phyloP scores from a whole-genome alignment of 1,140 invertebrate genomes.

The Cherax quadricarinatus region DNA sequence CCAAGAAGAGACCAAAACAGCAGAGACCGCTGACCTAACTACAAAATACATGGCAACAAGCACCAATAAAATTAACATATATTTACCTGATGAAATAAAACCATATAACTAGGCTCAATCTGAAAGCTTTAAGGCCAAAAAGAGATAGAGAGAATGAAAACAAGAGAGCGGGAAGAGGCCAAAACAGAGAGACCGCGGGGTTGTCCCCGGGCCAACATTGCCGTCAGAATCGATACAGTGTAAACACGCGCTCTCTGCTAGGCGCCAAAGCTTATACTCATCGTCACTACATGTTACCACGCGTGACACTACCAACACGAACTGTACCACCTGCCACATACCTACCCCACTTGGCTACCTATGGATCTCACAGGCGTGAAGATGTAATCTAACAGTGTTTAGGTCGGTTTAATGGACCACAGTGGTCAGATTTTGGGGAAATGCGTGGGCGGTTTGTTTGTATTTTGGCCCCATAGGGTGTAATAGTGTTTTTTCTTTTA shows the following conservation, averaged over 20 bases:
- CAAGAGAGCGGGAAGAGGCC: neutral
- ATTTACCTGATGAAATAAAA: too few relatives aligned
- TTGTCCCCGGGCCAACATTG: neutral
- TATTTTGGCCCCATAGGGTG: neutral
- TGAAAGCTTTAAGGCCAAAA: neutral
- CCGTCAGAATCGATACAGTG: slow-evolving; percentile 62
- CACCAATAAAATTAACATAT: neutral
- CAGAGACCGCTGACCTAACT: neutral
- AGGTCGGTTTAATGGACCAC: neutral
- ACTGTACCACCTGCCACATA: neutral
- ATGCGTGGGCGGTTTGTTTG: neutral
- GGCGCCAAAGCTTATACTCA: slow-evolving; percentile 66
- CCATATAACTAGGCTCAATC: too few relatives aligned
- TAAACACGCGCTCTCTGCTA: slow-evolving; percentile 67
- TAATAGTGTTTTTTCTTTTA: neutral
- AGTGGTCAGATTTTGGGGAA: neutral
- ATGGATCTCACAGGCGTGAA: neutral
- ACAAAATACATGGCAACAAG: neutral
- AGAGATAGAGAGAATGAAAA: neutral
- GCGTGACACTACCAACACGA: slow-evolving; percentile 38
- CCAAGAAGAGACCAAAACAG: neutral
- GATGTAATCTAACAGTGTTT: neutral
- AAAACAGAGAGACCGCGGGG: slow-evolving; percentile 41
- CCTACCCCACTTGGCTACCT: neutral
- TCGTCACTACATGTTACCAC: slow-evolving; percentile 63